Conservation (phyloP, 2,888 invertebrate genomes). For the Ptychoptera contaminata region DNA sequence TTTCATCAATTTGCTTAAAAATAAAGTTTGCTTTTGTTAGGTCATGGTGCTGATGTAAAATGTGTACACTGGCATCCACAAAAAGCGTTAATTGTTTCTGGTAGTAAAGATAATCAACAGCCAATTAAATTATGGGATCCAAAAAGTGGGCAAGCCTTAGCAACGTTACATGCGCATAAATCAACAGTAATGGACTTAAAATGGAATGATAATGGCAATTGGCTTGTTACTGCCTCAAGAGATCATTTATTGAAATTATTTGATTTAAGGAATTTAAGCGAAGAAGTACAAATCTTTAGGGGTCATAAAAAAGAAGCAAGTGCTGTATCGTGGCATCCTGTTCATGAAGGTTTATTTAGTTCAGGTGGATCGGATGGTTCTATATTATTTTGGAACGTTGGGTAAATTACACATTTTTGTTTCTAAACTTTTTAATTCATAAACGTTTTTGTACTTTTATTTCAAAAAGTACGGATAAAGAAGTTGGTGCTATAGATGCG, state of each 20-base stretch:
- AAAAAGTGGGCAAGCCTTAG: slow-evolving; percentile 83
- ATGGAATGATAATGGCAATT: slow-evolving; percentile 99
- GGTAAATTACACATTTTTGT: slow-evolving; percentile 39
- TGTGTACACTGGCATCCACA: slow-evolving; percentile 99
- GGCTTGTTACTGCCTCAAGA: slow-evolving; percentile 95
- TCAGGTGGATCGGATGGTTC: slow-evolving; percentile 98
- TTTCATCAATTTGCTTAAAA: not conserved
- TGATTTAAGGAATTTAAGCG: slow-evolving; percentile 88
- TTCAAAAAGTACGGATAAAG: slow-evolving; percentile 70
- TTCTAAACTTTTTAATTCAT: too few relatives aligned
- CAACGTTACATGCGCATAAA: slow-evolving; percentile 97
- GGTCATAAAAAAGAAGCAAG: slow-evolving; percentile 99
- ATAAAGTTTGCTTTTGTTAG: slow-evolving; percentile 24
- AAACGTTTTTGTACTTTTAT: slow-evolving; percentile 5
- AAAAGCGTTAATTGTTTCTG: slow-evolving; percentile 91
- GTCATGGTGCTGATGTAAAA: slow-evolving; percentile 97
- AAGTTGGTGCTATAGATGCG: slow-evolving; percentile 94
- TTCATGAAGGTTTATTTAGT: slow-evolving; percentile 92
- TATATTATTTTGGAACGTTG: slow-evolving; percentile 97
- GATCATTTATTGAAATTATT: slow-evolving; percentile 96
- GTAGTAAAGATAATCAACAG: slow-evolving; percentile 98
- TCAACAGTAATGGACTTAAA: slow-evolving; percentile 98
- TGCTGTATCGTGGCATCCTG: slow-evolving; percentile 95
- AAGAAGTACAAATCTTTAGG: slow-evolving; percentile 92
- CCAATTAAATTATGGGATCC: slow-evolving; percentile 99